Conservation (phyloP, 2,797 vertebrate genomes). For the Fistularia commersonii region DNA sequence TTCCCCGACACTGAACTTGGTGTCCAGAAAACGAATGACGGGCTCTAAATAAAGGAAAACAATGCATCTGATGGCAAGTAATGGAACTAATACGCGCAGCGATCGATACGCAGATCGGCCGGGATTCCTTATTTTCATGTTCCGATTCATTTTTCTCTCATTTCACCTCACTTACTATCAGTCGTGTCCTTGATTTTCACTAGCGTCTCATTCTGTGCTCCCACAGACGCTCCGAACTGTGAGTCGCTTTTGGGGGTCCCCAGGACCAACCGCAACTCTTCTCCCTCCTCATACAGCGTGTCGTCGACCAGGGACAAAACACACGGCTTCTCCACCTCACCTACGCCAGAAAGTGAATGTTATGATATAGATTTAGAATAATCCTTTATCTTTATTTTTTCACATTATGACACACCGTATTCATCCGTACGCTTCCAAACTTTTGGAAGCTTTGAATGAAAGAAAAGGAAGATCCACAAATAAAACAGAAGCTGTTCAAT, state of each 20-base stretch:
- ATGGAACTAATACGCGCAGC: too few species aligned
- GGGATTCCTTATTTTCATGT: too few species aligned
- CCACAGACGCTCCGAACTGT: constrained; percentile 85
- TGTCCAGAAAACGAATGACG: constrained; percentile 87
- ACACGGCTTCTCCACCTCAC: constrained; percentile 86
- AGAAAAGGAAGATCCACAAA: too few species aligned
- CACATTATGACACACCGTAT: too few species aligned
- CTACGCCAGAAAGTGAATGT: constrained; percentile 52
- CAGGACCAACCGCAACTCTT: constrained; percentile 88
- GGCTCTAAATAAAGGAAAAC: constrained; percentile 68
- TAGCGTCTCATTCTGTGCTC: constrained; percentile 83
- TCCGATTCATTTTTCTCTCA: not conserved
- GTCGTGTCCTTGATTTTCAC: constrained; percentile 85
- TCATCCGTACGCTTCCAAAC: too few species aligned
- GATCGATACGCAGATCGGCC: too few species aligned
- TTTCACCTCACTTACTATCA: constrained; percentile 83
- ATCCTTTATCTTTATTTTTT: too few species aligned
- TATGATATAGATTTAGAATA: too few species aligned
- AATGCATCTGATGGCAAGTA: too few species aligned
- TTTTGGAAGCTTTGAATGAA: too few species aligned
- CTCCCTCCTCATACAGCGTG: constrained; percentile 81
- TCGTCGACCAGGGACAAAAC: constrained; percentile 83
- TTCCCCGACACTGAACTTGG: constrained; percentile 88
- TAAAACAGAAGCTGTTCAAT: too few species aligned
- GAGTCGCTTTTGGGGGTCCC: constrained; percentile 84